These are phyloP conservation scores for Maniola hyperantus DNA, from an alignment of 2,888 invertebrate species.

Conservation along the genomic window DNA sequence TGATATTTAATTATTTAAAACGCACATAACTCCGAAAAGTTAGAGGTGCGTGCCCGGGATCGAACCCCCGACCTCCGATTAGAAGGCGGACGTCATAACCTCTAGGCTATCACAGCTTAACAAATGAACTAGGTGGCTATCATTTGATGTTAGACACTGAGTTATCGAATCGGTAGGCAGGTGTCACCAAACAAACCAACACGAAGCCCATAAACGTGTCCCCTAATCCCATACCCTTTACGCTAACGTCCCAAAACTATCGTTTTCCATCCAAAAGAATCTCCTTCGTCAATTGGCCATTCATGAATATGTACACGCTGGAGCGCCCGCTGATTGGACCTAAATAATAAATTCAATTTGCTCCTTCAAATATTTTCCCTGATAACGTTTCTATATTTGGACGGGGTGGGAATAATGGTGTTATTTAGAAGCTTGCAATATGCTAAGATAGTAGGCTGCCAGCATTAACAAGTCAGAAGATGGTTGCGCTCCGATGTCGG, in stretches of 20 bases:
- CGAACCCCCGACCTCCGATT: too few relatives aligned
- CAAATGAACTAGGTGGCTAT: too few relatives aligned
- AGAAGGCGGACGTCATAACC: too few relatives aligned
- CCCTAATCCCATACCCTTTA: constrained; percentile 31
- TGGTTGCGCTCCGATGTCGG: constrained; percentile 63
- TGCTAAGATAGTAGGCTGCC: constrained; percentile 81
- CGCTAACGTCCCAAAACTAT: constrained; percentile 36
- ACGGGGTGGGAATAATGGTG: constrained; percentile 73
- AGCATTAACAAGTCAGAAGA: constrained; percentile 81
- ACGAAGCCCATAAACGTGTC: neutral
- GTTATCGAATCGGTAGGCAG: neutral
- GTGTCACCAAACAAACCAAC: neutral
- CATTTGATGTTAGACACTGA: too few relatives aligned
- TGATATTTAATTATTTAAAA: too few relatives aligned
- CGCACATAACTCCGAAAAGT: too few relatives aligned
- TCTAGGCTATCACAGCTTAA: too few relatives aligned
- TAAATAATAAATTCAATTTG: constrained; percentile 81
- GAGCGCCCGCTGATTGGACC: constrained; percentile 63
- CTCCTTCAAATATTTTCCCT: constrained; percentile 76
- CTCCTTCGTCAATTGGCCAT: constrained; percentile 44
- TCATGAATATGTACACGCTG: constrained; percentile 50
- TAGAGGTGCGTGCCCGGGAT: too few relatives aligned
- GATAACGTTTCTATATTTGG: constrained; percentile 75
- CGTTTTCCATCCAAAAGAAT: constrained; percentile 35
- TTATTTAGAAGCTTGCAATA: constrained; percentile 81